Percentiles rank a stretch among this genome's conserved stretches.
Evolutionary conservation across 1,140 invertebrate species (phyloP).

Genomic region (Bacillus rossius): DNA sequence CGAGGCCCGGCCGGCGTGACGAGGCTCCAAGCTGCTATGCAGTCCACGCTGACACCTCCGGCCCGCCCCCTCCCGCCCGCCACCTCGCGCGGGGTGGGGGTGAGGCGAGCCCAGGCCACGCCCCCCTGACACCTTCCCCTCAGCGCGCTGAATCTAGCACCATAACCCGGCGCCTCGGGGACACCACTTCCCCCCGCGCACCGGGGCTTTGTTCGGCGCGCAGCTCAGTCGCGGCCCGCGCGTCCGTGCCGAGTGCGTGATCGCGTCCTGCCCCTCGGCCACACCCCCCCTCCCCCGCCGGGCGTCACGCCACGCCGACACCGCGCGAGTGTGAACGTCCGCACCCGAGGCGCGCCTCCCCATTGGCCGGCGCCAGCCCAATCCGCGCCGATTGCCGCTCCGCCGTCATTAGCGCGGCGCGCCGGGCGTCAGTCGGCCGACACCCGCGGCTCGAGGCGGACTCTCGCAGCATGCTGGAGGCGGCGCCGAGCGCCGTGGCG

Average conservation of each 20-base stretch:
- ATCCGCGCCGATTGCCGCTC: slow-evolving; percentile 1
- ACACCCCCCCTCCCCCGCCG: neutral
- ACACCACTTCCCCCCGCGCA: neutral
- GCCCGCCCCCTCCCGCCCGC: too few species aligned
- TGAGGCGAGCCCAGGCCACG: too few species aligned
- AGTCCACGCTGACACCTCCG: too few species aligned
- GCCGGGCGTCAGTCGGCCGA: neutral
- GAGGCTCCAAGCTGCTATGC: too few species aligned
- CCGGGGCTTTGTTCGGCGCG: neutral
- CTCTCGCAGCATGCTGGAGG: neutral
- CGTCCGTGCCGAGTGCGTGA: neutral
- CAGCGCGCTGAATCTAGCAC: neutral
- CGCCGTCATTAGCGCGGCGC: neutral
- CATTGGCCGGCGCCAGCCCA: slow-evolving; percentile 2
- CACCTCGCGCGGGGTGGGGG: too few species aligned
- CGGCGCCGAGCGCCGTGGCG: neutral
- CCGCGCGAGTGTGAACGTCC: slow-evolving; percentile 1
- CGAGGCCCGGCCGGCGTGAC: too few species aligned
- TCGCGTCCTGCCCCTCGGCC: neutral
- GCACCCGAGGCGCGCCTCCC: neutral
- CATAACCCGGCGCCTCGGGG: slow-evolving; percentile 4
- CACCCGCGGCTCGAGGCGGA: neutral
- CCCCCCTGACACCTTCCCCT: too few species aligned
- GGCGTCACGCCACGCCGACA: slow-evolving; percentile 5
- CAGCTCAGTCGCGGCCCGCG: neutral